Evolutionary conservation across 2,113 vertebrate species (phyloP), one percentile per base, ranked within the genome.

Genomic region (Ciconia boyciana): DNA sequence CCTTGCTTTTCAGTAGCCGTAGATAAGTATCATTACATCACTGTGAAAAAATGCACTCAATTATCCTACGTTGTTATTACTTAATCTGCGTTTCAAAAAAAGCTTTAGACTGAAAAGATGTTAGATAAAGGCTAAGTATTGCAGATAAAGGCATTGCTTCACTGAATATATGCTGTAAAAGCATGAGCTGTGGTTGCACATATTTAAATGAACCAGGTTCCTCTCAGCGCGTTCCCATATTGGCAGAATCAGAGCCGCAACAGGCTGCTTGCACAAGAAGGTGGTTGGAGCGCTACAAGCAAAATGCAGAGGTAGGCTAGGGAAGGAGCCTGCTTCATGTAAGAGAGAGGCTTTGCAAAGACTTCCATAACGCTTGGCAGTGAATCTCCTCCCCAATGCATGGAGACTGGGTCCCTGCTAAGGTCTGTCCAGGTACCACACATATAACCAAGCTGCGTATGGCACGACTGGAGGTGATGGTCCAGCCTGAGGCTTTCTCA

Each of bases 11-110:
- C 96, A 94, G 94, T 94, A 97, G 97, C 96, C 96, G 81, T 66
- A 92, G 94, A 97, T 96, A 93, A 96, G 95, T 69, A 97, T 98
- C 96, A 77, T 90, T 97, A 96, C 97, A 96, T 97, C 97, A 97
- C 95, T 20, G 81, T 93, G 94, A 92, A 98, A 98, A 98, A 98
- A 98, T 97, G 97, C 65, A 61, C 95, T 92, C 81, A 89, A 96
- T 98, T 98, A 98, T 97, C 94, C 90, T 87, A 66, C 76, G 68
- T 89, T 95, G 93, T 96, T 97, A 97, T 98, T 97, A 96, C 97
- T 97, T 98, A 97, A 98, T 97, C 97, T 97, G 96, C 82, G 94
- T 97, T 98, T 97, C 92, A 94, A 88, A 89, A 91, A 96, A 91
- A 96, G 95, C 94, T 94, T 96, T 75, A 94, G 93, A 94, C 82